Evolutionary conservation across 2,888 invertebrate genomes (phyloP).

Genomic region (Ecdyonurus torrentis): DNA sequence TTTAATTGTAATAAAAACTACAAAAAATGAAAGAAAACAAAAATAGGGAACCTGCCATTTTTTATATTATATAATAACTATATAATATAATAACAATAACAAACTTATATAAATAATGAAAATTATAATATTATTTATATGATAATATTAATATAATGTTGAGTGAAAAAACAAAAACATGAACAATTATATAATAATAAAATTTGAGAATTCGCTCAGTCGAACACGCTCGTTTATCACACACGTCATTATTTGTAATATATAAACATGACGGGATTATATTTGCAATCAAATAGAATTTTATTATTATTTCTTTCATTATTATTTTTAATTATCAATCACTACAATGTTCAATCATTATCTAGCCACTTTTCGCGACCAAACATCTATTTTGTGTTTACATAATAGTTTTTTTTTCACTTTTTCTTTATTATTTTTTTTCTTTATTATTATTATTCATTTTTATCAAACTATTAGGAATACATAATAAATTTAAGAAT

Average conservation of each 20-base stretch:
- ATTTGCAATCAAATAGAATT: neutral
- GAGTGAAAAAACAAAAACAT: neutral
- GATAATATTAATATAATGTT: neutral
- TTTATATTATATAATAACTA: neutral
- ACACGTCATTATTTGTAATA: neutral
- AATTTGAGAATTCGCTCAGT: neutral
- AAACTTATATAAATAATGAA: neutral
- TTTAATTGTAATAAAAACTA: neutral
- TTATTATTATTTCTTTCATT: neutral
- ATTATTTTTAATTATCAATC: neutral
- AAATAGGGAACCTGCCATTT: neutral
- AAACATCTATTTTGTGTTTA: neutral
- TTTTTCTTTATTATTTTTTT: too few relatives aligned
- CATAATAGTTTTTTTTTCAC: neutral
- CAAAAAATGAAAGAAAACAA: neutral
- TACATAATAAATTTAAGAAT: constrained; percentile 13
- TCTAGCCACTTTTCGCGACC: neutral
- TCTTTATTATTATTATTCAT: too few relatives aligned
- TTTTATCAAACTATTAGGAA: neutral
- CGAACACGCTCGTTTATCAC: neutral
- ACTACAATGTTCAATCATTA: neutral
- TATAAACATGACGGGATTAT: neutral
- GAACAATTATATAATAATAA: neutral
- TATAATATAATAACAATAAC: neutral
- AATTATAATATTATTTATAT: too few relatives aligned